Conservation (phyloP, 1,140 invertebrate genomes). For the Gryon sp. region DNA sequence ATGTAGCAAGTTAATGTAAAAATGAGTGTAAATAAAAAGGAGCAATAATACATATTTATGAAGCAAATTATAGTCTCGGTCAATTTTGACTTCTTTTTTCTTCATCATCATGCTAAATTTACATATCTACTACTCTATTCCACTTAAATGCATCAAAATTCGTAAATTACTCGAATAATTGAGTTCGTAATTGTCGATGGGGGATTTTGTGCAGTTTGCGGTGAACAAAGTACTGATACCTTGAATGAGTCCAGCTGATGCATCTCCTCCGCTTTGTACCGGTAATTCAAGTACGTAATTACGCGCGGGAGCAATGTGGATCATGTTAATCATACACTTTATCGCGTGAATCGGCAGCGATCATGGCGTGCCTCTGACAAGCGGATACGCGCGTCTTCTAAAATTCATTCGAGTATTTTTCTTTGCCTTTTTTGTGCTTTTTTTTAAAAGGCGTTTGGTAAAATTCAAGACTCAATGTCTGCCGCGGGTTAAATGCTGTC, state of each 20-base stretch:
- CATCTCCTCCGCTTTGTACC: slow-evolving; percentile 30
- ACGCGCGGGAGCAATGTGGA: slow-evolving; percentile 48
- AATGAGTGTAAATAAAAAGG: too few species aligned
- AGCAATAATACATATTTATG: too few species aligned
- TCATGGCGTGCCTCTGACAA: slow-evolving; percentile 43
- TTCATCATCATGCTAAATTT: not conserved
- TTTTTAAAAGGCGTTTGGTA: slow-evolving; percentile 14
- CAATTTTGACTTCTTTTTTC: too few species aligned
- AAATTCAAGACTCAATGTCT: not conserved
- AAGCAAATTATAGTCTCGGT: too few species aligned
- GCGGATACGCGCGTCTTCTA: slow-evolving; percentile 32
- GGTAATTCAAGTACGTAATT: slow-evolving; percentile 59
- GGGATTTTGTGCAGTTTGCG: slow-evolving; percentile 37
- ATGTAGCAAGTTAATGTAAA: too few species aligned
- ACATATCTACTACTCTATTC: not conserved
- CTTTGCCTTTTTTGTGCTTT: too few species aligned
- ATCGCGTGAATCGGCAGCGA: slow-evolving; percentile 58
- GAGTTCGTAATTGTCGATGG: slow-evolving; percentile 23
- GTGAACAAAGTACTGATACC: slow-evolving; percentile 49
- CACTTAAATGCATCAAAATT: slow-evolving; percentile 15
- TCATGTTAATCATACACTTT: slow-evolving; percentile 60
- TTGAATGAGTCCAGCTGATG: slow-evolving; percentile 22
- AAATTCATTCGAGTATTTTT: too few species aligned
- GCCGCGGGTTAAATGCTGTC: slow-evolving; percentile 13
- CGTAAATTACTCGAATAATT: slow-evolving; percentile 25